Evolutionary conservation across 2,113 vertebrate species (phyloP), one percentile per base, ranked within the genome.

Genomic region (Eonycteris spelaea): DNA sequence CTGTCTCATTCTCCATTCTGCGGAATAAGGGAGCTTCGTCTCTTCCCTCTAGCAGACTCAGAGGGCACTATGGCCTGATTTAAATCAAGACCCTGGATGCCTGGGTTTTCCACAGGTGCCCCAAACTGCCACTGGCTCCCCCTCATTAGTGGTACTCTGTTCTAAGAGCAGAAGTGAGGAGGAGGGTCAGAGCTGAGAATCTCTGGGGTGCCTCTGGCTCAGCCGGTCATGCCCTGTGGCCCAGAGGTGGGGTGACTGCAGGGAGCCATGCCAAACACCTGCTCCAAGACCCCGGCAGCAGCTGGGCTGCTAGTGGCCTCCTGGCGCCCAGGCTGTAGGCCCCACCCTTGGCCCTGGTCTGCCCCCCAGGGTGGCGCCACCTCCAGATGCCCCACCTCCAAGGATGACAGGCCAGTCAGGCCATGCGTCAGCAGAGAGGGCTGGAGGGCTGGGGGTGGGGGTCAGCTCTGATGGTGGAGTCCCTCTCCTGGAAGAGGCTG

Each of bases 381-480:
- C 53, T 87, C 63, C 82, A 48, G 82, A 94, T 87, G 87, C 95
- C 95, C 91, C 94, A 96, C 90, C 93, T 91, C 88, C 63, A n/a
- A 28, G 84, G 95, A 93, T 96, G 95, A 97, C 97, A 96, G 88
- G 95, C 97, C 75, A 59, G 94, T 91, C 71, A 73, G 91, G 92
- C 96, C 88, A 94, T 96, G 95, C 95, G 90, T 98, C 97, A 97
- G 95, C 95, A 98, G 91, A 93, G 97, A 93, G 90, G 86, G 96
- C 95, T 96, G 96, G 96, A 96, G 98, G 96, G 93, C 95, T 95
- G 95, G 97, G 24, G 61, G 38, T 61, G 28, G 79, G 95, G 97
- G 97, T 95, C 95, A 96, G 89, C 53, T 79, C 68, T 1, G 28
- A 24, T 13, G 35, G 5, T 16, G 18, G 35, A 38, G 55, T 71